These are phyloP conservation scores for Macrosoma leucophasiata DNA, from an alignment of 2,888 invertebrate species.

Conservation along the genomic window DNA sequence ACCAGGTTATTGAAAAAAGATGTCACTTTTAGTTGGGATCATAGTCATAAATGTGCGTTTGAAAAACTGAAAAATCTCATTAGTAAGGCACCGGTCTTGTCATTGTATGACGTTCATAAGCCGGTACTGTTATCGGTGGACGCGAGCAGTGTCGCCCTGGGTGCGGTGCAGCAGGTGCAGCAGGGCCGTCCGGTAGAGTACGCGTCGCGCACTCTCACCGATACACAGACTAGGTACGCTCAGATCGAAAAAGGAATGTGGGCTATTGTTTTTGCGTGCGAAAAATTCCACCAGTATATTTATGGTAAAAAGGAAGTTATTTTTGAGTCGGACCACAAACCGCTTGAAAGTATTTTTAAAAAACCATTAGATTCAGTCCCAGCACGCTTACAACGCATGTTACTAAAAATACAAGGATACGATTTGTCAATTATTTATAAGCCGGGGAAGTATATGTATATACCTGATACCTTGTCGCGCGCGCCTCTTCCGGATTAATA, in stretches of 20 bases:
- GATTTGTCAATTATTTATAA: conserved; percentile 8
- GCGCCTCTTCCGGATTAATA: conserved; percentile 14
- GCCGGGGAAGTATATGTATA: conserved; percentile 17
- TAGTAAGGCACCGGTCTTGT: conserved; percentile 15
- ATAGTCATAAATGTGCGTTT: no score
- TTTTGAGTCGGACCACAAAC: conserved; percentile 16
- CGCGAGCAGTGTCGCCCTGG: conserved; percentile 2
- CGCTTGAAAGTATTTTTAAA: conserved; percentile 17
- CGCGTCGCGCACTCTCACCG: conserved; percentile 2
- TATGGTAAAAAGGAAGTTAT: conserved; percentile 9
- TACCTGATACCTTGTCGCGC: conserved; percentile 17
- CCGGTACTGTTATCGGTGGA: conserved; percentile 1
- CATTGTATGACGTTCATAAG: conserved; percentile 14
- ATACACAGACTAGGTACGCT: conserved; percentile 7
- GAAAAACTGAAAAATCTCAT: not conserved
- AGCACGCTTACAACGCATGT: conserved; percentile 12
- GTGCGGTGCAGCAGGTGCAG: conserved; percentile 1
- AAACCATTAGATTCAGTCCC: conserved; percentile 8
- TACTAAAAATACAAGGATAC: conserved; percentile 17
- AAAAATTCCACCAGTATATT: conserved; percentile 16
- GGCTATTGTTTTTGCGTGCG: conserved; percentile 16
- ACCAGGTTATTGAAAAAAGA: no score
- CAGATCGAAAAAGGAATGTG: conserved; percentile 18
- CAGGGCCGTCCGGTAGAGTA: not conserved
- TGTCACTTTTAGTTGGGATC: no score